phyloP scores from a whole-genome alignment of 2,113 vertebrate genomes.

The Gila orcuttii region DNA sequence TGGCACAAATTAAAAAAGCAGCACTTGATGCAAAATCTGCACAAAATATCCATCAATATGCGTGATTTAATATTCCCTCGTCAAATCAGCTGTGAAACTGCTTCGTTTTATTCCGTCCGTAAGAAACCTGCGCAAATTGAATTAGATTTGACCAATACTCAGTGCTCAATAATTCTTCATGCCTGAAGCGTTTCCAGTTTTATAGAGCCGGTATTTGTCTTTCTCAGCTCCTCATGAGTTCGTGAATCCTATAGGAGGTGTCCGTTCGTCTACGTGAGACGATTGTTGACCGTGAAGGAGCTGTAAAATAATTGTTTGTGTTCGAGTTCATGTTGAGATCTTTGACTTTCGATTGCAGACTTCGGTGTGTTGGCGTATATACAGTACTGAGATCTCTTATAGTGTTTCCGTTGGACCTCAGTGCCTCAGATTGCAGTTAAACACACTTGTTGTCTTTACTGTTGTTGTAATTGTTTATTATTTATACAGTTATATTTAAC shows the following conservation, averaged over 20 bases:
- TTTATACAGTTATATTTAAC: no score
- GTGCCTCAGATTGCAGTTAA: neutral
- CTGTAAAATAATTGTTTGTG: no score
- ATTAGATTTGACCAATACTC: conserved; percentile 19
- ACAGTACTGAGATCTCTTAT: neutral
- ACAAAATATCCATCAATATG: no score
- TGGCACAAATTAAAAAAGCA: no score
- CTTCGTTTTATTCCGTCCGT: neutral
- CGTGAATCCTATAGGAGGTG: no score
- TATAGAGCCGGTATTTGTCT: neutral
- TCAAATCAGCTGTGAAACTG: neutral
- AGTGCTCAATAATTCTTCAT: no score
- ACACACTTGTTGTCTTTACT: no score
- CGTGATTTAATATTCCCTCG: neutral
- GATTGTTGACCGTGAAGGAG: no score
- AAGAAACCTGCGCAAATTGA: conserved; percentile 6
- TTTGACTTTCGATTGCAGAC: neutral
- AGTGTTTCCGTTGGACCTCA: neutral
- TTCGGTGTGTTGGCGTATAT: neutral
- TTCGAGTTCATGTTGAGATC: neutral
- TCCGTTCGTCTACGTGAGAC: neutral
- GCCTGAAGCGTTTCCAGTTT: neutral
- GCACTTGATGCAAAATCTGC: no score
- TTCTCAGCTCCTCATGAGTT: neutral
- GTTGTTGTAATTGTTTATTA: no score